Conservation (phyloP, 2,113 vertebrate genomes). For the Strix aluco region DNA sequence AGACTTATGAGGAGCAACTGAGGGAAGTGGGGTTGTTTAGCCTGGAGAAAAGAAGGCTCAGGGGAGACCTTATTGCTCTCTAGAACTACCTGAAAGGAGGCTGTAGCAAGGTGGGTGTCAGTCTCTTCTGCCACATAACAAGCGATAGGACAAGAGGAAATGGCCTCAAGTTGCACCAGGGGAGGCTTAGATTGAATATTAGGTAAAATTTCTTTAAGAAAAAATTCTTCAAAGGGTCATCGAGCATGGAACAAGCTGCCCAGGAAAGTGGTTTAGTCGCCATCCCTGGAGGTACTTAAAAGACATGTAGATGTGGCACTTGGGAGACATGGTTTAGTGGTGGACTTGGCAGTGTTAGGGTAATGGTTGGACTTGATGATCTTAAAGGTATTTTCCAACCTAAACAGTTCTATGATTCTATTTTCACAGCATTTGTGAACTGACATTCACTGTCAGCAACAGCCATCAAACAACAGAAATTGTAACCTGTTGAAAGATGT, state of each 20-base stretch:
- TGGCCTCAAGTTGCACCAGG: not conserved
- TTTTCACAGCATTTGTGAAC: not conserved
- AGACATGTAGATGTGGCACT: not conserved
- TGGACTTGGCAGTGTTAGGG: too few species aligned
- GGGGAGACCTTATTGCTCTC: too few species aligned
- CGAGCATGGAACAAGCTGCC: not conserved
- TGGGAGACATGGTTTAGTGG: not conserved
- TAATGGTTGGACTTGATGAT: not conserved
- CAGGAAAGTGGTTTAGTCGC: not conserved
- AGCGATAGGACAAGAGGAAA: not conserved
- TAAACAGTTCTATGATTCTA: not conserved
- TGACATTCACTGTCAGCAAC: not conserved
- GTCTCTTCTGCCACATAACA: not conserved
- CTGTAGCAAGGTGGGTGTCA: not conserved
- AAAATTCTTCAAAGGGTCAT: not conserved
- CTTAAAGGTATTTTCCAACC: not conserved
- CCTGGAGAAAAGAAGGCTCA: not conserved
- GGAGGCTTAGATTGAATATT: not conserved
- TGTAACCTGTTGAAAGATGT: not conserved
- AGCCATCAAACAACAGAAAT: not conserved
- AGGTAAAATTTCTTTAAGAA: not conserved
- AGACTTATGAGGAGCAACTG: not conserved
- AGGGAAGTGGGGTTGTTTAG: not conserved
- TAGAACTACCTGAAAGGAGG: not conserved
- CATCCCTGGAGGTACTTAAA: not conserved